Evolutionary conservation across 2,113 vertebrate genomes (phyloP).

Genomic region (Oncorhynchus nerka): DNA sequence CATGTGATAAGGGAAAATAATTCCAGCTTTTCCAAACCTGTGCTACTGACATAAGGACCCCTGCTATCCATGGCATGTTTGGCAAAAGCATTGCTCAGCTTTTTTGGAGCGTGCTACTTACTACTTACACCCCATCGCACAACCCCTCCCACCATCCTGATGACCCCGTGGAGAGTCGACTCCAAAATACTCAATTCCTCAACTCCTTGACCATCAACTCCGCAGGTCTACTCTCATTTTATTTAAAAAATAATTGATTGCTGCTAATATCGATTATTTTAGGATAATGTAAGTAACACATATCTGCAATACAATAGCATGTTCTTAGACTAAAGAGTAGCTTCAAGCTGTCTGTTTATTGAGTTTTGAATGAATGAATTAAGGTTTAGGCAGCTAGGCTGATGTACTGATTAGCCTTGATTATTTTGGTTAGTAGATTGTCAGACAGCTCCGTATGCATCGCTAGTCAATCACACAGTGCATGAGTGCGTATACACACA

Average conservation of each 20-base stretch:
- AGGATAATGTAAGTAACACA: too few species aligned
- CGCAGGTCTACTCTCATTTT: too few species aligned
- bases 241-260: background rate
- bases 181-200: too few species aligned
- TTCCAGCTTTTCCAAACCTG: slow-evolving; percentile 38
- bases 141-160: slow-evolving; percentile 1
- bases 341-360: background rate
- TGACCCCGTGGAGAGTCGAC: too few species aligned
- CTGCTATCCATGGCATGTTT: slow-evolving; percentile 34
- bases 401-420: too few species aligned
- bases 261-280: background rate
- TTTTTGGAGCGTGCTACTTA: slow-evolving; percentile 40
- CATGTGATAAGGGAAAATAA: slow-evolving; percentile 10
- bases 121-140: slow-evolving; percentile 18
- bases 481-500: background rate
- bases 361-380: too few species aligned
- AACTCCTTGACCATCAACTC: too few species aligned
- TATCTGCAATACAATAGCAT: too few species aligned
- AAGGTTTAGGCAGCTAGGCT: too few species aligned
- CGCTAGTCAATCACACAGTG: too few species aligned
- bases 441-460: too few species aligned
- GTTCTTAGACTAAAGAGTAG: background rate
- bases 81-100: slow-evolving; percentile 59
- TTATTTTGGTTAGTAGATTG: too few species aligned
- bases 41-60: slow-evolving; percentile 32